Base-by-base conservation (phyloP, 2,113 vertebrate genomes). In the Peromyscus polionotus region DNA sequence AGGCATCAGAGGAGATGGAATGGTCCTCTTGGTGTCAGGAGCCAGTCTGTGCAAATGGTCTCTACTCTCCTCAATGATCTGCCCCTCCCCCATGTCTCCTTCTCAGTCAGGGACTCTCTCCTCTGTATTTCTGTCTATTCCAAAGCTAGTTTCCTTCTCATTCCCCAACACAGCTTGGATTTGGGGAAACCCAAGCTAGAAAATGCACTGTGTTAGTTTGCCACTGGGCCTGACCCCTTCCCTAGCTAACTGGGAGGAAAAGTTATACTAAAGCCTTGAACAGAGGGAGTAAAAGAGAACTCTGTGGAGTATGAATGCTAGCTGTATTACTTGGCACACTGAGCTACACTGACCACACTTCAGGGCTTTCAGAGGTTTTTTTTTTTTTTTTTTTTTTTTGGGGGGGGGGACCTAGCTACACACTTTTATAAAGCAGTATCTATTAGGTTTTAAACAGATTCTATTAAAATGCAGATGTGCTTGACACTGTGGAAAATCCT, bases 401-500 rank as follows among this genome's bases (percentile, higher is more conserved):
- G 61, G 63, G 4, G n/a, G 36, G 36, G 31, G 33, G 3, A 93
- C 24, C 39, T 45, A 94, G n/a, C 39, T 80, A 65, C 24, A 70
- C 12, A 88, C 26, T 61, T 93, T 83, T 24, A 14, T 61, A 90
- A 85, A 92, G 28, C 93, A 45, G 36, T 90, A 72, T 84, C 45
- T 90, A 45, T 76, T n/a, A 54, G 67, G 20, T 63, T 83, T 91
- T 84, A 89, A 93, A 63, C 80, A 75, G 28, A 93, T 77, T 97
- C 28, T 75, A 93, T 76, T 92, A 86, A 91, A 80, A 86, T 73
- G 36, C 57, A 73, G 4, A 77, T 86, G 68, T 84, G 68, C 93
- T 88, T 94, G 83, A 88, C 70, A 93, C 22, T 2, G 16, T 90
- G 39, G 39, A 88, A 96, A 97, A 95, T 85, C 70, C 80, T 96